Conservation (phyloP, 2,797 vertebrate species). For the Acrocephalus scirpaceus region DNA sequence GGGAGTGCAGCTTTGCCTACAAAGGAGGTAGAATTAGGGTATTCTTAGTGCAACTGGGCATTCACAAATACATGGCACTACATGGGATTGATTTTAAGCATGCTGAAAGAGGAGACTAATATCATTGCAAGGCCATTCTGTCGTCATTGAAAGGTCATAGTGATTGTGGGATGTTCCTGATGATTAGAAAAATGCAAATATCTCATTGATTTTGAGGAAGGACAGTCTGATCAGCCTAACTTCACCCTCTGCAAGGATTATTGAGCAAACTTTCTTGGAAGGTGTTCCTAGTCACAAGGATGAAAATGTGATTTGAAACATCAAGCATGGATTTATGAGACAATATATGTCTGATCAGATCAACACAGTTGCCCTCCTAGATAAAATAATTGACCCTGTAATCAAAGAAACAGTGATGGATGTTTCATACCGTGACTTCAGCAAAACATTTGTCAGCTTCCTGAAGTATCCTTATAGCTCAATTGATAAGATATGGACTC, state of each 20-base stretch:
- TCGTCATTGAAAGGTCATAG: neutral
- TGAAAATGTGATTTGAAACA: neutral
- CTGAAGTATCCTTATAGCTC: neutral
- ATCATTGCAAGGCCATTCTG: neutral
- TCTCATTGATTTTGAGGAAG: neutral
- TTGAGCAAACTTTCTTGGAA: neutral
- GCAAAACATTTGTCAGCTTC: neutral
- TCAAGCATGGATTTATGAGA: neutral
- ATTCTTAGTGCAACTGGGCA: neutral
- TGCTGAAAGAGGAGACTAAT: neutral
- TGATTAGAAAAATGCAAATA: neutral
- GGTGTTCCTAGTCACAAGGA: neutral
- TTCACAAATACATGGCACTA: neutral
- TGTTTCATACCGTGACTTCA: neutral
- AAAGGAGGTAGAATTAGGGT: neutral
- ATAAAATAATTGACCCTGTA: neutral
- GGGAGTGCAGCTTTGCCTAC: neutral
- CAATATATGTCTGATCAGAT: neutral
- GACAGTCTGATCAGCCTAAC: neutral
- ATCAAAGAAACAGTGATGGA: neutral
- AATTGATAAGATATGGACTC: neutral
- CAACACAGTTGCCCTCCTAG: neutral
- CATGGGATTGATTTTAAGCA: neutral
- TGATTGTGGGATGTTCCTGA: neutral
- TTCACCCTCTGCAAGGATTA: neutral